These are phyloP conservation scores for Sebastes nivosus DNA, from an alignment of 2,797 vertebrate species.

Conservation along the genomic window DNA sequence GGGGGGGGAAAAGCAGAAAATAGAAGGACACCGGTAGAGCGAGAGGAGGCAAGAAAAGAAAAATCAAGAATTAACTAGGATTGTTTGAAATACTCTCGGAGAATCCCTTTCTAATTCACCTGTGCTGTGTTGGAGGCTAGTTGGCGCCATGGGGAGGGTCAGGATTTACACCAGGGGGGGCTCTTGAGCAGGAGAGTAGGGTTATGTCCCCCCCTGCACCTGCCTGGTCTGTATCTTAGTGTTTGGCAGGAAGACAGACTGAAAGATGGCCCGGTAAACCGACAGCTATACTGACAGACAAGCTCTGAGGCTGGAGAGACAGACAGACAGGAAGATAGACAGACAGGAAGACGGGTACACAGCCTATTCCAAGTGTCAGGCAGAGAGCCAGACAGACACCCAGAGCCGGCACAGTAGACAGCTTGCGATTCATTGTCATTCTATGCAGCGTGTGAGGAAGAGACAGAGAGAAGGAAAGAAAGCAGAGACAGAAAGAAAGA, in stretches of 20 bases:
- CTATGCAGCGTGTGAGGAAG: conserved; percentile 47
- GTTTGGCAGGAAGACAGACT: conserved; percentile 52
- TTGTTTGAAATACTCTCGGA: conserved; percentile 48
- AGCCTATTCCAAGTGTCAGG: conserved; percentile 61
- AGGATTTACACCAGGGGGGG: conserved; percentile 65
- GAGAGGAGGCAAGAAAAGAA: conserved; percentile 12
- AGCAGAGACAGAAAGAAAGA: conserved; percentile 1
- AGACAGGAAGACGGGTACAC: conserved; percentile 44
- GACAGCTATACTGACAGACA: conserved; percentile 54
- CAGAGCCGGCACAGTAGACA: conserved; percentile 51
- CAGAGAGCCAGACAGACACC: conserved; percentile 62
- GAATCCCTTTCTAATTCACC: conserved; percentile 41
- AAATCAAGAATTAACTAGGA: conserved; percentile 49
- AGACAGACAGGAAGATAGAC: conserved; percentile 32
- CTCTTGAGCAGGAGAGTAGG: conserved; percentile 59
- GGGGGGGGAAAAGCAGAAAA: conserved; percentile 2
- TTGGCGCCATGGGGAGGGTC: conserved; percentile 58
- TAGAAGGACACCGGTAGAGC: conserved; percentile 41
- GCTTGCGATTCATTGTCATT: conserved; percentile 69
- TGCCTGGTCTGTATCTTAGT: conserved; percentile 38
- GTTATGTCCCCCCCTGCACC: conserved; percentile 53
- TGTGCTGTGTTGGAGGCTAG: conserved; percentile 38
- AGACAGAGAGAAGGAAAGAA: conserved; percentile 39
- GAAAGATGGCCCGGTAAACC: conserved; percentile 55
- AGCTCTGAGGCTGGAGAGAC: conserved; percentile 46